Base-by-base conservation (phyloP, 2,113 vertebrate genomes). In the Ailuropoda melanoleuca region DNA sequence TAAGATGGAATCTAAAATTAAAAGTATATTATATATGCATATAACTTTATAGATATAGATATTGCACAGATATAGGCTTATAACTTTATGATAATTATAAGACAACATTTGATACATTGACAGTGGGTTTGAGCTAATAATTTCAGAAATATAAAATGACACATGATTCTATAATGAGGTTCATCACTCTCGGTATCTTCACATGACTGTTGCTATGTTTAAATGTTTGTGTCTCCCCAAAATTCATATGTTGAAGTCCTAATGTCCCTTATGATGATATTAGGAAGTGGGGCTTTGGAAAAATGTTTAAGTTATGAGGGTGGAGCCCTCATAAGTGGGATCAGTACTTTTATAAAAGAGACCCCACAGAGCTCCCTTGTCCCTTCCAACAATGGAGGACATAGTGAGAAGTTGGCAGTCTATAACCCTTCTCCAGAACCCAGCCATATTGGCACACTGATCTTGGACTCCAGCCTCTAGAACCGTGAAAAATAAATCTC, bases 61-160 rank as follows among this genome's bases (percentile, higher is more conserved):
- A 43, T 43, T 43, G 43, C 43, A 43, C 43, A 43, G 43, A 43
- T 43, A 43, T 43, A 43, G 5, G 43, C 43, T 43, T 43, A 14
- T 50, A 62, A 58, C 3, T 64, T 29, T 2, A 46, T 70, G 18
- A 8, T n/a, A 13, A 48, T 48, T 62, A 18, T 29, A 78, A 60
- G 2, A 72, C 48, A 58, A 17, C 4, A n/a, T 34, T 43, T 9
- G 7, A 11, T 66, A 31, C 0, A 17, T 1, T 82, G 24, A 77
- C 15, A 82, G 19, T 55, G 12, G 1, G 0, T 58, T 90, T 72
- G 72, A 89, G 17, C 9, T 75, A 50, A 60, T 86, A 4, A 84
- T 84, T 90, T 97, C 39, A 87, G 12, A 87, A 88, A 84, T 68
- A 91, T 34, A 96, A 88, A 93, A 55, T 23, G 6, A 55, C 62